Evolutionary conservation across 2,797 vertebrate genomes (phyloP).

Genomic region (Cirrhinus mrigala): DNA sequence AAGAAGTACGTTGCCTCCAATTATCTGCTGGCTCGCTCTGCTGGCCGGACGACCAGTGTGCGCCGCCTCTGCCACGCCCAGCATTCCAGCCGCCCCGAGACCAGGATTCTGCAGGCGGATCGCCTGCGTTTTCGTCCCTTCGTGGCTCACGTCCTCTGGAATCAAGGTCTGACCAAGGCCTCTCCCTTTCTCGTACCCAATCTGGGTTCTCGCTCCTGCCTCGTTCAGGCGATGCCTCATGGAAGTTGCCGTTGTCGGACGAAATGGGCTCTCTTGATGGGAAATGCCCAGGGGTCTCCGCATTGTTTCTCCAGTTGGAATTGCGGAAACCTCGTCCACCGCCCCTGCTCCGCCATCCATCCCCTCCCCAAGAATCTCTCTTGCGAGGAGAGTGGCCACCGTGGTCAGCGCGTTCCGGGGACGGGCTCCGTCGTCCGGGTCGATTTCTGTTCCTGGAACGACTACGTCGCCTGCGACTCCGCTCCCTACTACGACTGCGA

Average conservation of each 20-base stretch:
- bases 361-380: constrained; percentile 82
- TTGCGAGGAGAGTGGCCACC: constrained; percentile 84
- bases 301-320: constrained; percentile 78
- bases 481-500: constrained; percentile 80
- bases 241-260: constrained; percentile 71
- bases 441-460: constrained; percentile 84
- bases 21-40: constrained; percentile 83
- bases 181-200: constrained; percentile 93
- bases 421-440: constrained; percentile 77
- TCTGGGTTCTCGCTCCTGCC: constrained; percentile 86
- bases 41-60: constrained; percentile 77
- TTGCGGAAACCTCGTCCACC: constrained; percentile 80
- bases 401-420: constrained; percentile 78
- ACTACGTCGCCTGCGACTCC: constrained; percentile 85
- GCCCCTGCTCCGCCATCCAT: constrained; percentile 84
- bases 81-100: constrained; percentile 80
- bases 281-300: constrained; percentile 77
- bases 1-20: constrained; percentile 88
- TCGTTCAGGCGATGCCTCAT: constrained; percentile 81
- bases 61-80: constrained; percentile 75
- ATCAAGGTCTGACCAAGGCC: constrained; percentile 79
- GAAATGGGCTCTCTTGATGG: constrained; percentile 78
- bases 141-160: constrained; percentile 75
- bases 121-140: constrained; percentile 79
- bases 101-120: constrained; percentile 81